Evolutionary conservation across 1,140 invertebrate species (phyloP).

Genomic region (Hylaeus volcanicus): DNA sequence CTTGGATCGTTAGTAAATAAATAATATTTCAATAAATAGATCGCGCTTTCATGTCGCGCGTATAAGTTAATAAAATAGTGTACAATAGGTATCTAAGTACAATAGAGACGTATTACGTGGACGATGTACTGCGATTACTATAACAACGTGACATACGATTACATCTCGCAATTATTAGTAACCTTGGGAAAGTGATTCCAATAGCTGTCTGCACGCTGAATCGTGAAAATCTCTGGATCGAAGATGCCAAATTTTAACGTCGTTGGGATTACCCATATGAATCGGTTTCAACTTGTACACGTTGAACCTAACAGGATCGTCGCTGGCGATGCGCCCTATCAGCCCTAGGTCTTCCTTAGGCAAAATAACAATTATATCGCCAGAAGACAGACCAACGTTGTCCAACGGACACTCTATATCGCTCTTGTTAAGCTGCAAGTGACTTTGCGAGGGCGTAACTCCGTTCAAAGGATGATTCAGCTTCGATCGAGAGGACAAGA

Average conservation of each 20-base stretch:
- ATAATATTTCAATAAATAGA: too few species aligned
- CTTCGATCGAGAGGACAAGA: not conserved
- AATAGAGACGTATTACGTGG: too few species aligned
- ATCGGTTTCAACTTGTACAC: slow-evolving; percentile 19
- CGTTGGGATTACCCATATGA: not conserved
- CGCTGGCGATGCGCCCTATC: slow-evolving; percentile 41
- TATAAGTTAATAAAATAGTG: too few species aligned
- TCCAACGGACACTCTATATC: slow-evolving; percentile 40
- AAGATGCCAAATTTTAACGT: slow-evolving; percentile 37
- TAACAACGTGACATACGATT: not conserved
- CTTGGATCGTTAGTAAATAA: too few species aligned
- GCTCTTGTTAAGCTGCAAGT: slow-evolving; percentile 31
- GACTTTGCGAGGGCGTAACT: not conserved
- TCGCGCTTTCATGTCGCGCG: too few species aligned
- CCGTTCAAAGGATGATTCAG: not conserved
- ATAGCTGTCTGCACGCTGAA: not conserved
- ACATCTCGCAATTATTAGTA: not conserved
- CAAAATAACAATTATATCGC: slow-evolving; percentile 49
- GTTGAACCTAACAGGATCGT: slow-evolving; percentile 51
- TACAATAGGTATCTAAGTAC: too few species aligned
- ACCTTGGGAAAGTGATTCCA: not conserved
- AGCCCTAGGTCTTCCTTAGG: slow-evolving; percentile 35
- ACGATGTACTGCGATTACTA: too few species aligned
- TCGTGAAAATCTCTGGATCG: slow-evolving; percentile 25
- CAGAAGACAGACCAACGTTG: slow-evolving; percentile 30